Evolutionary conservation across 2,113 vertebrate species (phyloP), one percentile per base, ranked within the genome.

Genomic region (Pitta sordida): DNA sequence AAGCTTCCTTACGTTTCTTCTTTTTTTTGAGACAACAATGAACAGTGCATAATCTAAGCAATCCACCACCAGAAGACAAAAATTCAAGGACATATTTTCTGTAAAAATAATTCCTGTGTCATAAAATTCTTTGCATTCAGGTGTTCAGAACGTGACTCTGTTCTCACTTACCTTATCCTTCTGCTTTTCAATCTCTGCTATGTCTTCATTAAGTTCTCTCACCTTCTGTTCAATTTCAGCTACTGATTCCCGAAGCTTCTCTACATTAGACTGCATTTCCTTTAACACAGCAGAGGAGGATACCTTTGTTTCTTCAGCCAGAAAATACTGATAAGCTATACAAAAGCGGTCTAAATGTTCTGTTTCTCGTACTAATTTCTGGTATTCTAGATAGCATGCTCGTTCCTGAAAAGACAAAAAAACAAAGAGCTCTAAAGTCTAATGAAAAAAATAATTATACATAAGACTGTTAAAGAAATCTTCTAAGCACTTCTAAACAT

Each of bases 321-420:
- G 88, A 70, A 98, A 87, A 97, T 99, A 99, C 67, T 99, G 96
- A 94, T 99, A 98, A 63, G 99, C 99, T 90, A 98, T 86, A 67
- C 98, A 99, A 16, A 99, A 90, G 21, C 96, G 98, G 5, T 94
- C 98, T 94, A 99, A 91, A 90, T 99, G 98, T 92, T 99, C 99
- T 49, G 99, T 97, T 97, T 98, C 97, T 59, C 98, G 97, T 91
- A 97, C 95, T 79, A 99, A 41, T 96, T 99, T 99, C 86, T 99
- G 99, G 91, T 99, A 99, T 88, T 99, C 99, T 92, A 99, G 96
- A 81, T 99, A 99, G 2, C 97, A 98, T 13, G 98, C 97, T 74
- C 98, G 97, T 80, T 99, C 99, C 99, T 99, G 68, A 93, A 95
- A 89, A 36, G 48, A 43, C 8, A 17, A 55, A 39, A 27, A 60